Percentiles rank a stretch among this genome's conserved stretches.
Evolutionary conservation across 1,140 invertebrate species (phyloP).

Genomic region (Hyphantria cunea): DNA sequence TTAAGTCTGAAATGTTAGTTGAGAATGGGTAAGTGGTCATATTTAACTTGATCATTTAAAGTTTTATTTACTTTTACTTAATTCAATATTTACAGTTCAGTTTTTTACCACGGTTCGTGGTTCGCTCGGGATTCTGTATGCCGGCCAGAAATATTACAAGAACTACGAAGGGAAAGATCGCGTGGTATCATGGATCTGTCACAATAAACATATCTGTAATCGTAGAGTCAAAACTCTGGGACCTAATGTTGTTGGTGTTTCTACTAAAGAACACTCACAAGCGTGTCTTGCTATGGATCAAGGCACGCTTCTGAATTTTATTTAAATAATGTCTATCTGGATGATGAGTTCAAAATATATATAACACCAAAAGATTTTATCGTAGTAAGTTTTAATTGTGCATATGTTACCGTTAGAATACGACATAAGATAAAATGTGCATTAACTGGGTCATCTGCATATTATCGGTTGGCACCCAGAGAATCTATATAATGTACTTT

Average conservation of each 20-base stretch:
- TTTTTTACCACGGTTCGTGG: constrained; percentile 23
- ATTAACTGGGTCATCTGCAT: too few species aligned
- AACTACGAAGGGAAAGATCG: constrained; percentile 26
- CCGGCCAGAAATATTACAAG: constrained; percentile 21
- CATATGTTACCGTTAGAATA: too few species aligned
- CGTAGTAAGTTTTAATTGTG: too few species aligned
- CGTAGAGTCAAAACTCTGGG: constrained; percentile 16
- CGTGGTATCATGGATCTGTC: constrained; percentile 17
- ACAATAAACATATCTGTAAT: constrained; percentile 12
- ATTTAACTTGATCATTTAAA: too few species aligned
- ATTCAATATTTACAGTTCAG: neutral
- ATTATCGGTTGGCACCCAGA: too few species aligned
- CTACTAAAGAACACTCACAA: neutral
- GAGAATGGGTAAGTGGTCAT: too few species aligned
- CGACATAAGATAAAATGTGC: too few species aligned
- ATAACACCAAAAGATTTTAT: too few species aligned
- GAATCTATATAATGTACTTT: too few species aligned
- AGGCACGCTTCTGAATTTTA: constrained; percentile 1
- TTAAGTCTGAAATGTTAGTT: too few species aligned
- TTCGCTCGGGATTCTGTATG: constrained; percentile 11
- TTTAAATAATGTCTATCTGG: neutral
- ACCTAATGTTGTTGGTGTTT: neutral
- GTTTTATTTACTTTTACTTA: too few species aligned
- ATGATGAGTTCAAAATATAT: too few species aligned
- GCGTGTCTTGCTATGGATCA: neutral